These are phyloP conservation scores for Astyanax mexicanus DNA, from an alignment of 2,797 vertebrate genomes.

Conservation along the genomic window DNA sequence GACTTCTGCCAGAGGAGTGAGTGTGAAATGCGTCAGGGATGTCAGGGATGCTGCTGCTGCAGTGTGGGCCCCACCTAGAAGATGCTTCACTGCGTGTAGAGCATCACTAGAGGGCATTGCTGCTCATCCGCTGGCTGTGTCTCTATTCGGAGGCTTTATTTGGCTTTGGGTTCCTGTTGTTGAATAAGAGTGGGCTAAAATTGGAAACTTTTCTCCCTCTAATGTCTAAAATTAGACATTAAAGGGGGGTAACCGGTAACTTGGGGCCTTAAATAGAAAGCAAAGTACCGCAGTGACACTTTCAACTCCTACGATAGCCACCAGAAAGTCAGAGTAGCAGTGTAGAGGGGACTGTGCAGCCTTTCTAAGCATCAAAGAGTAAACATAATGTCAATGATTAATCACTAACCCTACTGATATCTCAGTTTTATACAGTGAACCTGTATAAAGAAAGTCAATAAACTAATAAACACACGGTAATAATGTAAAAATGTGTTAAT, in stretches of 20 bases:
- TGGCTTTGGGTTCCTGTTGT: conserved; percentile 83
- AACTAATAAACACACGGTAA: too few species aligned
- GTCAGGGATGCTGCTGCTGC: conserved; percentile 33
- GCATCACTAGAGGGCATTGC: conserved; percentile 36
- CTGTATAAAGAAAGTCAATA: not conserved
- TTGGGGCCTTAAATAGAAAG: conserved; percentile 49
- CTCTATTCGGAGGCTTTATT: conserved; percentile 59
- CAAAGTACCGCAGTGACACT: conserved; percentile 20
- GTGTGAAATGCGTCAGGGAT: conserved; percentile 1
- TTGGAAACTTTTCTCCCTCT: conserved; percentile 77
- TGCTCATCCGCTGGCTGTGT: conserved; percentile 23
- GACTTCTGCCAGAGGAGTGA: not conserved
- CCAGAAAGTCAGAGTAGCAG: conserved; percentile 5
- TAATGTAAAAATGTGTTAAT: too few species aligned
- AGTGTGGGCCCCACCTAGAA: conserved; percentile 19
- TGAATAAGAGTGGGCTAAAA: conserved; percentile 73
- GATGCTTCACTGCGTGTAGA: not conserved
- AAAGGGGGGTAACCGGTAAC: conserved; percentile 34
- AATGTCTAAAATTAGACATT: conserved; percentile 78
- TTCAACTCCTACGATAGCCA: conserved; percentile 24
- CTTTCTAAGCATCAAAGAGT: not conserved
- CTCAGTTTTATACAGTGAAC: not conserved
- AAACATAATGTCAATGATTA: conserved; percentile 14
- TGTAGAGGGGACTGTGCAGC: not conserved
- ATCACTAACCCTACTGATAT: not conserved